These are phyloP conservation scores for Pyrocoelia pectoralis DNA, from an alignment of 2,888 invertebrate genomes.

Conservation along the genomic window DNA sequence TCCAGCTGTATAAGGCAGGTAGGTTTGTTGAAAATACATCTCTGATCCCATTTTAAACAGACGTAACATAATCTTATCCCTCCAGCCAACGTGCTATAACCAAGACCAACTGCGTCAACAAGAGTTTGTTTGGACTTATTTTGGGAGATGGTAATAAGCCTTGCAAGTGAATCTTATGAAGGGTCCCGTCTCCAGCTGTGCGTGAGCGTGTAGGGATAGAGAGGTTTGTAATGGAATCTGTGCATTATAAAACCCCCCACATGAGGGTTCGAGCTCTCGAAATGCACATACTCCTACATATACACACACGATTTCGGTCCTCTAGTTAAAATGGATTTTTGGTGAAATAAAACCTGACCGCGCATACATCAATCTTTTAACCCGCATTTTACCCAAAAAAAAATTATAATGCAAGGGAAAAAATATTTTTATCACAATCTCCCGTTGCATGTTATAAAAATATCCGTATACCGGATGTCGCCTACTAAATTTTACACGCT, in stretches of 20 bases:
- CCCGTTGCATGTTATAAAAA: not conserved
- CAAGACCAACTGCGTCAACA: slow-evolving; percentile 53
- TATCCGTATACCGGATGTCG: not conserved
- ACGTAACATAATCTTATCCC: slow-evolving; percentile 34
- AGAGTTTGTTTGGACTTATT: slow-evolving; percentile 53
- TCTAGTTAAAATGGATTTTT: slow-evolving; percentile 42
- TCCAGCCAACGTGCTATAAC: slow-evolving; percentile 32
- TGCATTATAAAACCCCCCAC: slow-evolving; percentile 46
- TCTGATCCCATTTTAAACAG: slow-evolving; percentile 35
- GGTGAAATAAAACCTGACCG: slow-evolving; percentile 42
- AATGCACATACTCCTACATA: slow-evolving; percentile 39
- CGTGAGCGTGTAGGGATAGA: slow-evolving; percentile 40
- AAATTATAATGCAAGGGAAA: not conserved
- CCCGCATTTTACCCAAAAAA: not conserved
- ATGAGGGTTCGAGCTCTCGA: slow-evolving; percentile 46
- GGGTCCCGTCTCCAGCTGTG: slow-evolving; percentile 44
- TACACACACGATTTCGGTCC: slow-evolving; percentile 21
- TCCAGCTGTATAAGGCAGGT: slow-evolving; percentile 36
- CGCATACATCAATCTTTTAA: slow-evolving; percentile 38
- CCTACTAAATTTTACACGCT: not conserved
- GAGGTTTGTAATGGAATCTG: slow-evolving; percentile 51
- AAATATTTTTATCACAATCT: not conserved
- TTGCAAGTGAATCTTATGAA: slow-evolving; percentile 44
- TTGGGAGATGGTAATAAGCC: slow-evolving; percentile 50
- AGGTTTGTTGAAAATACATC: slow-evolving; percentile 34